Evolutionary conservation across 2,113 vertebrate genomes (phyloP), one percentile per base, ranked within the genome.

Genomic region (Paedocypris sp.): DNA sequence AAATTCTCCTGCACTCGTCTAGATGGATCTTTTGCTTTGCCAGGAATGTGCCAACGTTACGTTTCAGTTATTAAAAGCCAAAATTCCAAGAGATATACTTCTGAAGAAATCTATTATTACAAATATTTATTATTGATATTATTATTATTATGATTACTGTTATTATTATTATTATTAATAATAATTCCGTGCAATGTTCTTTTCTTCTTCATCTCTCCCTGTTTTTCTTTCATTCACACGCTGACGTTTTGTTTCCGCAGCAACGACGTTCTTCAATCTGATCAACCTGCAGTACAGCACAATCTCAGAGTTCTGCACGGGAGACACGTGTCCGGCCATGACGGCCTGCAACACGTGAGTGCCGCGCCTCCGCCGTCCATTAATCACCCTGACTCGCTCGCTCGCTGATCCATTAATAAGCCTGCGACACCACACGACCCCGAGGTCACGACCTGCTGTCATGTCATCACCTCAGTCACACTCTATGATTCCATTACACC

Each of bases 271-370:
- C 77, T 99, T 99, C 83, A 95, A 97, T 76, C 92, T 97, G 64
- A 93, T 99, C 80, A 99, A 99, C 87, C 87, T 97, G 72, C 95
- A 99, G 81, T 99, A 99, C 80, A 99, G 95, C 86, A 97, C 95
- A 71, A 91, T 99, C 86, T 99, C 95, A 5, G 94, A 98, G 76
- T 99, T 99, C 84, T 99, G 95, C 87, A 99, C 94, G 2, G 93
- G 88, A 35, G 94, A 98, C 64, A 93, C 88, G 1, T 98, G 95
- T 83, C 92, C 92, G 79, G 88, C 92, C 58, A 99, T 99, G 95
- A 90, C 90, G 1, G 94, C 91, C 72, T 94, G 90, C 85, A 95
- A 86, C 83, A 98, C 91, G 95, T 98, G 85, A 95, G 95, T 90
- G 19, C 51, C 12, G 31, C 20, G 15, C 11, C 10, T 54, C 43